Evolutionary conservation across 2,113 vertebrate genomes (phyloP), one percentile per base, ranked within the genome.

Genomic region (Mirza zaza): DNA sequence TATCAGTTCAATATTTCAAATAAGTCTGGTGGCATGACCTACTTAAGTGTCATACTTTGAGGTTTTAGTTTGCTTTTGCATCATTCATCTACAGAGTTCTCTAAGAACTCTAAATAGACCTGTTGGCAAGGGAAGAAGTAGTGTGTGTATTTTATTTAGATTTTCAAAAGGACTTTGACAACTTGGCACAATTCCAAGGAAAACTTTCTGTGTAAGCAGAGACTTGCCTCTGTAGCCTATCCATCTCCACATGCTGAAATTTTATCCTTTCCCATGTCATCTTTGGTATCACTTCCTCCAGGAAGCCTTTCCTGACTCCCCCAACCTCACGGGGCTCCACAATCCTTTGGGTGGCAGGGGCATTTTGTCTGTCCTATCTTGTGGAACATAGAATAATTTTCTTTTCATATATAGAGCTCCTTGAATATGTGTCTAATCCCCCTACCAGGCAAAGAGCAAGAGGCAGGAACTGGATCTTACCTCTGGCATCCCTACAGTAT

Each of bases 151-250:
- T 92, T 96, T 48, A 86, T 87, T 95, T 92, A 92, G 34, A 94
- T 57, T 87, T 94, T 93, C 75, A 92, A 93, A 97, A 96, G 59
- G 50, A 34, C 83, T 96, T 81, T 91, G 76, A 92, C 63, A 90
- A 79, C 57, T 83, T 81, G 71, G 89, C 85, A 84, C 42, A 71
- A 97, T 90, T 97, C 92, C 90, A 96, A 97, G 70, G 82, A 61
- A 95, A 96, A 96, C 17, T 87, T 83, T 75, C 25, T 75, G 61
- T 92, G 71, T 27, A 90, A 70, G 63, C 65, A 75, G 15, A 94
- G 34, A 93, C 93, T 42, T 39, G 34, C 36, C 63, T 87, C 67
- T 23, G 39, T 13, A 90, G 50, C 39, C 52, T 92, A 29, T 84
- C 36, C 12, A 65, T 34, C 27, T 67, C 70, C 21, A 70, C 34